Base-by-base conservation (phyloP, 2,888 invertebrate genomes). In the Dryomyza anilis region DNA sequence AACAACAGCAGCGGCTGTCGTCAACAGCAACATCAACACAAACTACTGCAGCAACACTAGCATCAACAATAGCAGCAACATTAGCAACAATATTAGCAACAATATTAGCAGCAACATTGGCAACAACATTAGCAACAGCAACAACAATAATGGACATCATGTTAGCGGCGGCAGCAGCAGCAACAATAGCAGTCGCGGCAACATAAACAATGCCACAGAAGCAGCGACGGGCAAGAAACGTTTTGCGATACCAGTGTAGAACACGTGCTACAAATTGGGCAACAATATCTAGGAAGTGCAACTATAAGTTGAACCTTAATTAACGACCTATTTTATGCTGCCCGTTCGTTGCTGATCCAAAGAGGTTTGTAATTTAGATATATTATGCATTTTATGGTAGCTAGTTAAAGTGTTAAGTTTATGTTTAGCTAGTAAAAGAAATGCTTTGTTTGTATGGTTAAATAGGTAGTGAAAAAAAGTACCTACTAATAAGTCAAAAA, bases 191-290 rank as follows among this genome's bases (percentile, higher is more conserved):
- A 67, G 62, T 53, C 65, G 66, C 53, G 64, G 66, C 58, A 70
- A 48, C 2, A 39, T 12, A 14, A 59, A 27, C 19, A 53, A 45
- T 46, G 12, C 58, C 30, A 14, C 48, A 46, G 45, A 16, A 19
- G 23, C n/a, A 36, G 64, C n/a, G 12, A 43, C 16, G 16, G 29
- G 39, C 2, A 76, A 77, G 61, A 81, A 82, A 55, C 79, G 83
- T 21, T 73, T 74, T 58, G 81, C 81, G 7, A 80, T 82, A 63
- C 78, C 81, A 5, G 83, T 82, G 58, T 82, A 77, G 46, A 25
- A 12, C 10, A 16, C n/a, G n/a, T n/a, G n/a, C n/a, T n/a, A n/a
- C n/a, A n/a, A n/a, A n/a, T n/a, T n/a, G n/a, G n/a, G n/a, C n/a
- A n/a, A n/a, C n/a, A n/a, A n/a, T n/a, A n/a, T n/a, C n/a, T n/a